Base-by-base conservation (phyloP, 1,140 invertebrate species). In the Meloidogyne chitwoodi region DNA sequence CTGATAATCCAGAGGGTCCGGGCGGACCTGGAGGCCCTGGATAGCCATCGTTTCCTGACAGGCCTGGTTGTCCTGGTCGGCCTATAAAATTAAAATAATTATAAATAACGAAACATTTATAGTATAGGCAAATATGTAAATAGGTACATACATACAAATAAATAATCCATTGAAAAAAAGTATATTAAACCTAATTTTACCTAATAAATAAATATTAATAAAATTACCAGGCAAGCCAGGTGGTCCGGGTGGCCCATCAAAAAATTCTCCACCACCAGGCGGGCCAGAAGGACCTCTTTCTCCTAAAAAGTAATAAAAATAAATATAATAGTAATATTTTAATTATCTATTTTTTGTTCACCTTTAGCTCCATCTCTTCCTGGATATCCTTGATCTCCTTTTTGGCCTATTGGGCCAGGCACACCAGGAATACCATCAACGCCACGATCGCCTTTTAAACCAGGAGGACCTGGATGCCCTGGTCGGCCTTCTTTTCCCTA, bases 401-500 rank as follows among this genome's bases (percentile, higher is more conserved):
- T 87, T 38, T 78, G 79, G 19, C 84, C 85, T 67, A 84, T 68
- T 19, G 79, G 34, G 73, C 86, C 86, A 27, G 86, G 81, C 2
- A 84, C 31, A 70, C 86, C 85, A 11, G 84, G 83, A 73, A 83
- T 73, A 74, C 85, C 86, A 64, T 85, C 85, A 62, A 82, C 44
- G 56, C 86, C 86, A 31, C 78, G 85, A 69, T 87, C 87, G 70
- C 85, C 80, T 77, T 81, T 87, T 74, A 84, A 84, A 27, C 82
- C 87, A 24, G 81, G 81, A 12, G 81, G 83, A 29, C 87, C 87
- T 66, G 85, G 75, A 19, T 78, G 74, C 22, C 85, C 85, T 34
- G 83, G 65, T 29, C 81, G 24, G 44, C 84, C 86, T 82, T 86
- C 86, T 84, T 87, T 86, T 67, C 85, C 85, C 83, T 85, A 73